Percentiles rank a stretch among this genome's conserved stretches.
phyloP scores from a whole-genome alignment of 2,113 vertebrate species.

The Aegithalos caudatus region DNA sequence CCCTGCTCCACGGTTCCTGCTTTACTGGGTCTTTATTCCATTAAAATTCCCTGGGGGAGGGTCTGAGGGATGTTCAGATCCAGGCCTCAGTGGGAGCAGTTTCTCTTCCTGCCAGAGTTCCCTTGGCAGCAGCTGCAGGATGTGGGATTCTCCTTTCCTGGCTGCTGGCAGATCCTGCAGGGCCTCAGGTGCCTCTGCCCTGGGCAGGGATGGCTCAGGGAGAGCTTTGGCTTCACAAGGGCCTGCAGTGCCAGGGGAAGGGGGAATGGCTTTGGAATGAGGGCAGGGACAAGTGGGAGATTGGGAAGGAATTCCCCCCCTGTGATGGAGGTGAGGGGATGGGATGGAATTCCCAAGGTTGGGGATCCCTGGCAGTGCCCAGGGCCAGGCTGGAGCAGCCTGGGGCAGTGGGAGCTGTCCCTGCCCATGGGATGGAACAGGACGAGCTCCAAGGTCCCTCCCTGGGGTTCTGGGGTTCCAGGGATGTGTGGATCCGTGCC shows the following conservation, averaged over 20 bases:
- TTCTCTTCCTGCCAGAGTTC: neutral
- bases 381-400: neutral
- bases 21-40: neutral
- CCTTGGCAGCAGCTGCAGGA: neutral
- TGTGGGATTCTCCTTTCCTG: slow-evolving; percentile 30
- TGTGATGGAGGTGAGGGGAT: too few relatives aligned
- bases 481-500: rapidly evolving
- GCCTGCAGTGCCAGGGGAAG: neutral
- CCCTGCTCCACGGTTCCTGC: rapidly evolving
- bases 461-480: neutral
- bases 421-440: neutral
- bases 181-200: neutral
- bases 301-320: neutral
- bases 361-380: neutral
- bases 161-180: neutral
- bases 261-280: neutral
- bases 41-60: neutral
- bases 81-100: neutral
- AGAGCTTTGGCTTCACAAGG: neutral
- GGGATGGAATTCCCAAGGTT: neutral
- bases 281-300: neutral
- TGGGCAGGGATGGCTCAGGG: rapidly evolving
- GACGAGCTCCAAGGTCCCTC: neutral
- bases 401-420: neutral
- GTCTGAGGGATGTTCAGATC: neutral